Evolutionary conservation across 2,888 invertebrate species (phyloP).

Genomic region (Cataglyphis livida): DNA sequence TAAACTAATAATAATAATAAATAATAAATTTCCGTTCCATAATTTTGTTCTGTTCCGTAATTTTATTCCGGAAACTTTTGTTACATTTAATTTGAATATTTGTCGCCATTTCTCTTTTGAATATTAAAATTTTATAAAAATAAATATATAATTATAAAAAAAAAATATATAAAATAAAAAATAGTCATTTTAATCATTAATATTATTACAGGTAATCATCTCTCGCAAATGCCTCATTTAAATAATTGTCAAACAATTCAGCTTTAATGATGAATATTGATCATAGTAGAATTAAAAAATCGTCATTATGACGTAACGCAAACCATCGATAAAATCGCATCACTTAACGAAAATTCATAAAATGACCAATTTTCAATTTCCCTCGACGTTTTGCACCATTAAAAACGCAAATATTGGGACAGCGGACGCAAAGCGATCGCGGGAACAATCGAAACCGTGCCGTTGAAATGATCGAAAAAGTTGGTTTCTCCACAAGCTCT

Average conservation of each 20-base stretch:
- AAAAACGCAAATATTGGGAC: slow-evolving; percentile 21
- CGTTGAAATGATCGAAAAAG: slow-evolving; percentile 24
- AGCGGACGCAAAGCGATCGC: neutral
- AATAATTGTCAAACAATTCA: neutral
- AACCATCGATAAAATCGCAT: slow-evolving; percentile 11
- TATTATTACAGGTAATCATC: neutral
- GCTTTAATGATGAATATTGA: neutral
- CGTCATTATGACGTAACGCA: slow-evolving; percentile 1
- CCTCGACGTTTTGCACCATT: neutral
- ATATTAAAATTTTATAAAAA: slow-evolving; percentile 13
- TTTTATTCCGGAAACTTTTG: too few species aligned
- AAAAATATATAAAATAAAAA: too few species aligned
- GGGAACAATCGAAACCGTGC: neutral
- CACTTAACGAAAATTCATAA: neutral
- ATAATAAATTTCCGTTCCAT: too few species aligned
- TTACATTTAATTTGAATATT: neutral
- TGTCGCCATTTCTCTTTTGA: neutral
- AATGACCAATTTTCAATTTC: slow-evolving; percentile 25
- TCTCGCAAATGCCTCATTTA: neutral
- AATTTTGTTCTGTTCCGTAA: too few species aligned
- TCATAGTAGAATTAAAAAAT: slow-evolving; percentile 1
- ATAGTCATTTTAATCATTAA: neutral
- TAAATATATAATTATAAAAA: neutral
- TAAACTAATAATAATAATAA: too few species aligned
- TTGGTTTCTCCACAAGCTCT: neutral